phyloP scores from a whole-genome alignment of 2,113 vertebrate genomes.

The Smithornis capensis region DNA sequence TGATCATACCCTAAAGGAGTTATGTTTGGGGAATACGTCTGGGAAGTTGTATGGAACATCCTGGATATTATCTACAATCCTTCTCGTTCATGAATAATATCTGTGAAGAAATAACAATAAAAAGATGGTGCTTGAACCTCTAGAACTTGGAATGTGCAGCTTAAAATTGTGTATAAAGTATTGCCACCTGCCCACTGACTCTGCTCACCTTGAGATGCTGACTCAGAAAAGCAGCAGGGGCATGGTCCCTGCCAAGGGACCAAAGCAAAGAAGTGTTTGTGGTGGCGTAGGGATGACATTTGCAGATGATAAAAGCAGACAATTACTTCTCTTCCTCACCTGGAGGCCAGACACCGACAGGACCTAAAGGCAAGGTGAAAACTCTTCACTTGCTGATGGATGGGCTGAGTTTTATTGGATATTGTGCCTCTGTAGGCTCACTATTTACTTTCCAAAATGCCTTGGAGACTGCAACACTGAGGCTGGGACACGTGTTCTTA shows the following conservation, averaged over 20 bases:
- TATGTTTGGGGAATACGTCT: neutral
- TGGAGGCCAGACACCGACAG: neutral
- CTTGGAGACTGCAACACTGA: neutral
- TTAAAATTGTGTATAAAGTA: neutral
- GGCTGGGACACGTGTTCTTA: neutral
- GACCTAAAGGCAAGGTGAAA: neutral
- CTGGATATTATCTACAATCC: neutral
- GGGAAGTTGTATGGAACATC: neutral
- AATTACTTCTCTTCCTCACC: neutral
- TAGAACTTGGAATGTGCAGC: neutral
- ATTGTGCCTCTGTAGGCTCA: neutral
- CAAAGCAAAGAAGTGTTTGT: neutral
- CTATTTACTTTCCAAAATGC: neutral
- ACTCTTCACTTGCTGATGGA: constrained; percentile 18
- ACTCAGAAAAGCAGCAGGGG: neutral
- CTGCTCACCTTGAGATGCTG: neutral
- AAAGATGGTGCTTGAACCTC: neutral
- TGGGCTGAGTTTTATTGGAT: neutral
- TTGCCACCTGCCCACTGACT: neutral
- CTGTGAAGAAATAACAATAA: neutral
- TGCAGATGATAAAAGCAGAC: neutral
- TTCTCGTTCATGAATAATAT: neutral
- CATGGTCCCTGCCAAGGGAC: neutral
- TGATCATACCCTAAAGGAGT: neutral
- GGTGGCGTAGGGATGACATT: neutral